Conservation (phyloP, 2,797 vertebrate species). For the Melanotaenia parkinsoni region DNA sequence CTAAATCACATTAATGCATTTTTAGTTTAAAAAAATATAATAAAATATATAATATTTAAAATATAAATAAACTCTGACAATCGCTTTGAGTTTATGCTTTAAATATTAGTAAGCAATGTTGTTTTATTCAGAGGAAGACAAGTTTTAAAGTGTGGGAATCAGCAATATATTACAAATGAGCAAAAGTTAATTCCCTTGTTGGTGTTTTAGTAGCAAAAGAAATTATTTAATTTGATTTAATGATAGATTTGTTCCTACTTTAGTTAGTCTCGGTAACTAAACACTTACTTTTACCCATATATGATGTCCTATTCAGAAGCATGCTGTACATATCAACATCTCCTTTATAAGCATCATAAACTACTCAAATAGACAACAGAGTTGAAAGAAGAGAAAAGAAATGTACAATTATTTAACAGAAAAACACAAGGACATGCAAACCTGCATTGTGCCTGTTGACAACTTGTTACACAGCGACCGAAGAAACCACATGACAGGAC, state of each 20-base stretch:
- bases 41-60: too few relatives aligned
- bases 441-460: constrained; percentile 49
- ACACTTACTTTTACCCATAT: too few relatives aligned
- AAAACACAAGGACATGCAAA: constrained; percentile 31
- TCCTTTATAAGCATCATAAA: background rate
- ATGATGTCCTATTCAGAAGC: background rate
- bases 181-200: background rate
- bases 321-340: background rate
- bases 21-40: too few relatives aligned
- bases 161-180: background rate
- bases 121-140: background rate
- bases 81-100: background rate
- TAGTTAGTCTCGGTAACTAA: too few relatives aligned
- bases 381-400: constrained; percentile 21
- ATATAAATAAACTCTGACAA: background rate
- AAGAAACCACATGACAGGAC: constrained; percentile 66
- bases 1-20: background rate
- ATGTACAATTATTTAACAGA: constrained; percentile 11
- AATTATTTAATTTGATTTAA: too few relatives aligned
- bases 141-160: background rate
- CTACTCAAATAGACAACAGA: constrained; percentile 4
- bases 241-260: too few relatives aligned
- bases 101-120: background rate
- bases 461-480: constrained; percentile 49
- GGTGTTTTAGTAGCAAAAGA: background rate